These are phyloP conservation scores for Hirtodrosophila trivittata DNA, from an alignment of 2,888 invertebrate genomes.

Conservation along the genomic window DNA sequence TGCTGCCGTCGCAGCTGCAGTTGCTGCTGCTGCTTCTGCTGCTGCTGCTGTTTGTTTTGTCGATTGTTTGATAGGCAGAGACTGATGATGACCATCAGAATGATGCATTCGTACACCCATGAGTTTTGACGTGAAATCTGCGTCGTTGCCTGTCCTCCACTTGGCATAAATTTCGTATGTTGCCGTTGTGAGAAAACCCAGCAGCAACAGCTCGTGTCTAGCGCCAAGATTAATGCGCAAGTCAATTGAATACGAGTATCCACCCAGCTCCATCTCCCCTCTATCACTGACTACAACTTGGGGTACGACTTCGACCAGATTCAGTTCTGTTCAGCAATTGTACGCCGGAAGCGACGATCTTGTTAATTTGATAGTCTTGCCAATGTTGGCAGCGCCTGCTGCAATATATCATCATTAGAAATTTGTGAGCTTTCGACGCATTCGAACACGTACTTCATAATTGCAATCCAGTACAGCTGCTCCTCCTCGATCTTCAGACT, in stretches of 20 bases:
- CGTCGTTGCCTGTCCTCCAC: constrained; percentile 54
- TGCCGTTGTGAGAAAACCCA: constrained; percentile 42
- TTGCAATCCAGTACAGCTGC: constrained; percentile 40
- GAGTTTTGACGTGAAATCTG: constrained; percentile 82
- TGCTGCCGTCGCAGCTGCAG: constrained; percentile 29
- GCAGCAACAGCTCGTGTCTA: constrained; percentile 24
- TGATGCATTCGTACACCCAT: constrained; percentile 82
- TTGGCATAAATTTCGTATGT: constrained; percentile 71
- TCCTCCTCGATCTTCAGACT: too few species aligned
- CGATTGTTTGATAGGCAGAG: constrained; percentile 81
- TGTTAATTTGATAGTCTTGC: constrained; percentile 78
- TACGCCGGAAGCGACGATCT: constrained; percentile 78
- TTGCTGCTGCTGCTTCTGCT: constrained; percentile 17
- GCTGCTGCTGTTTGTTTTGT: constrained; percentile 59
- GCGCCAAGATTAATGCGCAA: constrained; percentile 75
- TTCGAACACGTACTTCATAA: constrained; percentile 71
- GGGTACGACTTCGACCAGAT: too few species aligned
- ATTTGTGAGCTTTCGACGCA: constrained; percentile 79
- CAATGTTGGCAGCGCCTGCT: constrained; percentile 46
- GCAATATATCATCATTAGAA: constrained; percentile 80
- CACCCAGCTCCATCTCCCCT: neutral
- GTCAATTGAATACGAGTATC: constrained; percentile 64
- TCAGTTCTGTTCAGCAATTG: constrained; percentile 35
- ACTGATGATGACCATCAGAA: constrained; percentile 83
- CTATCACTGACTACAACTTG: too few species aligned